phyloP scores from a whole-genome alignment of 2,113 vertebrate species.

The Podilymbus podiceps region DNA sequence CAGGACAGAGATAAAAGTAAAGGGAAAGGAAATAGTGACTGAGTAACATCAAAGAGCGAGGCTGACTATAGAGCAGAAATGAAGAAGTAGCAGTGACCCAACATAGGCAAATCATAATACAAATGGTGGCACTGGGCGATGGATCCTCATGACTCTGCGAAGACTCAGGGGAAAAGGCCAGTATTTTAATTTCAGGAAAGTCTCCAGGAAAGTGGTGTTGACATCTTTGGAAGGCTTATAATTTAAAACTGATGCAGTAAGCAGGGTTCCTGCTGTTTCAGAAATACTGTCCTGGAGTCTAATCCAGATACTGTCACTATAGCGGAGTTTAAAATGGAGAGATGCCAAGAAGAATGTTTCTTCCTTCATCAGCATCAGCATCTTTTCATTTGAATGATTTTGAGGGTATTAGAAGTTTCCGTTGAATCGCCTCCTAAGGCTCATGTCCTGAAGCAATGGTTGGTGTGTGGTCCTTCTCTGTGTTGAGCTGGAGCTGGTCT shows the following conservation, averaged over 20 bases:
- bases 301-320: conserved; percentile 65
- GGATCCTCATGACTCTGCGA: conserved; percentile 23
- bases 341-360: conserved; percentile 40
- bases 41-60: conserved; percentile 76
- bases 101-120: conserved; percentile 41
- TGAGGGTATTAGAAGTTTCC: conserved; percentile 58
- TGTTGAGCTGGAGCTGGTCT: neutral
- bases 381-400: conserved; percentile 56
- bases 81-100: conserved; percentile 66
- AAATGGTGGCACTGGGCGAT: conserved; percentile 45
- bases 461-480: conserved; percentile 56
- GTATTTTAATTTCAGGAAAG: conserved; percentile 29
- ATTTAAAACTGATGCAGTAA: conserved; percentile 54
- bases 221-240: conserved; percentile 50
- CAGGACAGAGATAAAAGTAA: conserved; percentile 83
- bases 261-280: conserved; percentile 53
- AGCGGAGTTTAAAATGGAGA: conserved; percentile 56
- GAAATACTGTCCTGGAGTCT: conserved; percentile 64
- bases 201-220: conserved; percentile 35
- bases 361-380: conserved; percentile 55
- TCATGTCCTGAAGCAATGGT: conserved; percentile 24
- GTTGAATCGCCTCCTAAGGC: conserved; percentile 40
- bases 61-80: conserved; percentile 53
- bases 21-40: conserved; percentile 78
- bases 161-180: neutral